These are phyloP conservation scores for Manis crassicaudata DNA, from an alignment of 2,797 vertebrate species.

Conservation along the genomic window DNA sequence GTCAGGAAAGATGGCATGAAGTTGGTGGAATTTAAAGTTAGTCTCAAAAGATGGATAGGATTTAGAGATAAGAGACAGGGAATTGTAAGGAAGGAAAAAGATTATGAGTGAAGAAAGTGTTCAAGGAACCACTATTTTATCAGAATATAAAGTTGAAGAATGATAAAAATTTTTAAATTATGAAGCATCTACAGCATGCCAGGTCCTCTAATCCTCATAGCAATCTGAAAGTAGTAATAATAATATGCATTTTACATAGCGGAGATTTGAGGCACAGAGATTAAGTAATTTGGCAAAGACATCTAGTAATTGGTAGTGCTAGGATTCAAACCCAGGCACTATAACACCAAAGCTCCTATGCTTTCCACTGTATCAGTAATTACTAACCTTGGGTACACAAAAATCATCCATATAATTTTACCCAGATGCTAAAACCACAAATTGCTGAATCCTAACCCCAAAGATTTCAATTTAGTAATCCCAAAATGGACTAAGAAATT, in stretches of 20 bases:
- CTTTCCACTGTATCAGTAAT: background rate
- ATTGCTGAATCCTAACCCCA: background rate
- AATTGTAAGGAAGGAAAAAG: background rate
- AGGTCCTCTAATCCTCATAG: background rate
- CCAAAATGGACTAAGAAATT: background rate
- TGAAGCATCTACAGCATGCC: background rate
- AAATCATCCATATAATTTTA: conserved; percentile 38
- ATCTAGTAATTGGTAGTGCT: background rate
- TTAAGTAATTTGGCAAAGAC: conserved; percentile 25
- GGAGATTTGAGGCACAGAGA: background rate
- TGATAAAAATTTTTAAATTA: background rate
- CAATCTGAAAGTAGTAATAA: background rate
- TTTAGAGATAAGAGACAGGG: conserved; percentile 3
- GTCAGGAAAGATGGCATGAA: background rate
- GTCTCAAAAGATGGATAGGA: background rate
- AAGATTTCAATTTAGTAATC: conserved; percentile 5
- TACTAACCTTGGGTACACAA: background rate
- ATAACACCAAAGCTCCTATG: background rate
- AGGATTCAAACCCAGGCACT: background rate
- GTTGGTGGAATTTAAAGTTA: background rate
- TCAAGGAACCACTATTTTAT: conserved; percentile 13
- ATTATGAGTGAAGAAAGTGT: background rate
- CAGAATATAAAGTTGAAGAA: conserved; percentile 51
- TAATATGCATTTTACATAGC: background rate
- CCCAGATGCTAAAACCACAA: conserved; percentile 21